These are phyloP conservation scores for Dasypolia templi DNA, from an alignment of 2,888 invertebrate species.

Conservation along the genomic window DNA sequence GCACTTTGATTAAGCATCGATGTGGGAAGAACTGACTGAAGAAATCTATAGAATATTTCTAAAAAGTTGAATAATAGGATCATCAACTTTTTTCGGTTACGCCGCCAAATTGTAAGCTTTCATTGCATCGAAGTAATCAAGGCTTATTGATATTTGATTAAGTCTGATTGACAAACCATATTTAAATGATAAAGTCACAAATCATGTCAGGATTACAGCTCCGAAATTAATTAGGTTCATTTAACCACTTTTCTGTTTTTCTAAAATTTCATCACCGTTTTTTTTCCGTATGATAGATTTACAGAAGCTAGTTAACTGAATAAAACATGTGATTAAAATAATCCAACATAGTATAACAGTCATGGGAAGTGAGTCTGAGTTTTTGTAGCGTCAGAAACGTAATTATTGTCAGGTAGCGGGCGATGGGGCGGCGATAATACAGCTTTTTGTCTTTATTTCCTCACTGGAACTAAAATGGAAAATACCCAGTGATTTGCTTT, in stretches of 20 bases:
- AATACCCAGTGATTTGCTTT: conserved; percentile 59
- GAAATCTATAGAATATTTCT: not conserved
- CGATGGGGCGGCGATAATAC: conserved; percentile 80
- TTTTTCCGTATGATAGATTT: not conserved
- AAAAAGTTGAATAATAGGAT: not conserved
- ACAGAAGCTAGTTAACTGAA: conserved; percentile 48
- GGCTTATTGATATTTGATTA: conserved; percentile 41
- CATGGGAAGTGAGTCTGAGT: conserved; percentile 87
- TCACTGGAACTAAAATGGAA: conserved; percentile 77
- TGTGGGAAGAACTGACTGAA: conserved; percentile 2
- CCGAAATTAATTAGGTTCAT: conserved; percentile 32
- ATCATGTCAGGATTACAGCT: conserved; percentile 21
- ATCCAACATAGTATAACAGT: conserved; percentile 79
- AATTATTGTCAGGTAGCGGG: conserved; percentile 78
- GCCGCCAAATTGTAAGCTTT: conserved; percentile 13
- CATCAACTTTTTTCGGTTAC: conserved; percentile 22
- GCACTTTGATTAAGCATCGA: not conserved
- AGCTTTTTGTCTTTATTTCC: conserved; percentile 81
- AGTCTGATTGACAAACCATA: conserved; percentile 27
- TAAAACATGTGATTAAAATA: conserved; percentile 61
- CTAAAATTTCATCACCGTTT: not conserved
- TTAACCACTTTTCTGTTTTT: conserved; percentile 38
- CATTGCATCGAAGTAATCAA: conserved; percentile 32
- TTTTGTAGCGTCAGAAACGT: conserved; percentile 78
- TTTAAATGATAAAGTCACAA: conserved; percentile 32